phyloP scores from a whole-genome alignment of 2,888 invertebrate species.

The Himalopsyche japonica region DNA sequence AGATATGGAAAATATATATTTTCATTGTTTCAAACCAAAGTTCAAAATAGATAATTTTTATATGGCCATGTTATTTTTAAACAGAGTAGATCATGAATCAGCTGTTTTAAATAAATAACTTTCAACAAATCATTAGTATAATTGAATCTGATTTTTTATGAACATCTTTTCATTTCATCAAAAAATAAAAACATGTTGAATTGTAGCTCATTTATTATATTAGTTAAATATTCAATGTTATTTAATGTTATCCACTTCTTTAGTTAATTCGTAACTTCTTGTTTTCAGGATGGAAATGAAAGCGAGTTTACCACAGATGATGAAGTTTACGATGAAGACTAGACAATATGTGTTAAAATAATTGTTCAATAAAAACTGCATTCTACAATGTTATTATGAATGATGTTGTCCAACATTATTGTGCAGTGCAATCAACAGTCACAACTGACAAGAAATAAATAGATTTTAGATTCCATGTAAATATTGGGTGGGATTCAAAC shows the following conservation, averaged over 20 bases:
- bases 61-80: too few species aligned
- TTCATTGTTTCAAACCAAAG: too few species aligned
- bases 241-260: background rate
- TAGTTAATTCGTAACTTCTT: too few species aligned
- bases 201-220: background rate
- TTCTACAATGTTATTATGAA: background rate
- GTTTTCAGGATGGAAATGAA: conserved; percentile 59
- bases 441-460: background rate
- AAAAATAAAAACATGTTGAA: too few species aligned
- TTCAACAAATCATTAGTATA: too few species aligned
- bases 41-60: too few species aligned
- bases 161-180: too few species aligned
- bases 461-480: conserved; percentile 16
- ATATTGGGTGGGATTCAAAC: background rate
- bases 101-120: too few species aligned
- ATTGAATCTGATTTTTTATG: too few species aligned
- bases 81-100: too few species aligned
- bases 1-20: too few species aligned
- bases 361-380: background rate
- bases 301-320: conserved; percentile 70
- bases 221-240: background rate
- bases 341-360: conserved; percentile 19
- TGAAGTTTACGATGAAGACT: conserved; percentile 63
- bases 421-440: background rate
- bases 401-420: background rate